Conservation (phyloP, 1,140 invertebrate genomes). For the Calephelis nemesis region DNA sequence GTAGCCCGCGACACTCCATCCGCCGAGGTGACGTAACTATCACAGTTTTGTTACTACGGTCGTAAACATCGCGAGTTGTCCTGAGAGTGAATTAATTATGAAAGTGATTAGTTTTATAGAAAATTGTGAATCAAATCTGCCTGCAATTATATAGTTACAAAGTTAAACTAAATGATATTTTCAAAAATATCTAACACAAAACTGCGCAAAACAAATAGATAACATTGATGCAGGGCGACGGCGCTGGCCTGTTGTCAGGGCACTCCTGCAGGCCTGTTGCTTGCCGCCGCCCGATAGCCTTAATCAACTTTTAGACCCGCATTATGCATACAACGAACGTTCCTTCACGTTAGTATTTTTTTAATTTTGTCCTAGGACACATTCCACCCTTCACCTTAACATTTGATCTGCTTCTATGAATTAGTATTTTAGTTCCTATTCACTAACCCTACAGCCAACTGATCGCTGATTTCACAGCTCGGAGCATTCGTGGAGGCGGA, state of each 20-base stretch:
- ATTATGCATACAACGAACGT: conserved; percentile 50
- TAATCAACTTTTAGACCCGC: conserved; percentile 52
- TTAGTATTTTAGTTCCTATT: conserved; percentile 41
- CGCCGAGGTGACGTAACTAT: conserved; percentile 24
- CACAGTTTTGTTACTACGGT: conserved; percentile 13
- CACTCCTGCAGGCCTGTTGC: conserved; percentile 62
- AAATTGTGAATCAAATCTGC: neutral
- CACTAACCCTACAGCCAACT: conserved; percentile 70
- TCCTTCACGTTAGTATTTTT: conserved; percentile 66
- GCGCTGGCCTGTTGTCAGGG: conserved; percentile 54
- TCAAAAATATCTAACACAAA: neutral
- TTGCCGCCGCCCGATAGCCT: conserved; percentile 62
- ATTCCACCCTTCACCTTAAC: conserved; percentile 56
- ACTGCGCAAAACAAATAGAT: conserved; percentile 24
- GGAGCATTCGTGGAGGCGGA: conserved; percentile 81
- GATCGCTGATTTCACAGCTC: conserved; percentile 80
- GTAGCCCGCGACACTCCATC: conserved; percentile 50
- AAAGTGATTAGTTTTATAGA: neutral
- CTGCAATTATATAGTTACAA: neutral
- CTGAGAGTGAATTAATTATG: neutral
- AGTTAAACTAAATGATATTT: neutral
- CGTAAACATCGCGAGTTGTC: conserved; percentile 17
- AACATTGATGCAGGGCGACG: conserved; percentile 49
- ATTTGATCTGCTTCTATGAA: conserved; percentile 39
- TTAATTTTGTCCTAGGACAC: conserved; percentile 41